Evolutionary conservation across 64 coral and sea anemone genomes (phyloP), one percentile per base, ranked within the genome.

Genomic region (Porites lutea): DNA sequence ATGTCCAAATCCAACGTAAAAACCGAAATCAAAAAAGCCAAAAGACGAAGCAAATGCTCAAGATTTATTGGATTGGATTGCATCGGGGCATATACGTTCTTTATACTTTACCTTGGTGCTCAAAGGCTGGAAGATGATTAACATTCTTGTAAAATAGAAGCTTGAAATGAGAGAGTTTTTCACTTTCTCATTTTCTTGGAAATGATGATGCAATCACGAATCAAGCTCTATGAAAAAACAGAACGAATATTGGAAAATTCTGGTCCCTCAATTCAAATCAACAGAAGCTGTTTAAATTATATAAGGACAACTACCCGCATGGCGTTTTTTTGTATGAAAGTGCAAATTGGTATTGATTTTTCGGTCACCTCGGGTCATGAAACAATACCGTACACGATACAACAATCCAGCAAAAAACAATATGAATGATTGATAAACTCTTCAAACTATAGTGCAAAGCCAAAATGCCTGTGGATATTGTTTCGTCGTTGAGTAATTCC

Each of bases 331-430:
- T 84, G 79, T 82, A 47, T 82, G 16, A 65, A 82, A 82, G 57
- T 82, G 79, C 59, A 82, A 82, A 84, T 84, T 65, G 45, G 81
- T 68, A 84, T 84, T 84, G 63, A 68, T 84, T 82, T 65, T 82
- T 65, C 59, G 79, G 79, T 82, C 61, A 18, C 61, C 43, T 1
- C 63, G 45, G 81, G 81, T 84, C 81, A 84, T 47, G 22, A 21
- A 13, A 84, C 81, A 84, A 84, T 84, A 84, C 81, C 43, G 20
- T n/a, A 84, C 62, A 48, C 18, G 63, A 50, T 69, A 84, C 63
- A 84, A 84, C 61, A 84, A 84, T 58, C 79, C 50, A 83, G 49
- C 79, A 83, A 65, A 84, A 84, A 14, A 84, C 46, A 68, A 50
- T 84, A 65, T 49, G 61, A 69, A 84, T 84, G 81, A 68, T 69